phyloP scores from a whole-genome alignment of 2,888 invertebrate species.

The Plebejus anna region DNA sequence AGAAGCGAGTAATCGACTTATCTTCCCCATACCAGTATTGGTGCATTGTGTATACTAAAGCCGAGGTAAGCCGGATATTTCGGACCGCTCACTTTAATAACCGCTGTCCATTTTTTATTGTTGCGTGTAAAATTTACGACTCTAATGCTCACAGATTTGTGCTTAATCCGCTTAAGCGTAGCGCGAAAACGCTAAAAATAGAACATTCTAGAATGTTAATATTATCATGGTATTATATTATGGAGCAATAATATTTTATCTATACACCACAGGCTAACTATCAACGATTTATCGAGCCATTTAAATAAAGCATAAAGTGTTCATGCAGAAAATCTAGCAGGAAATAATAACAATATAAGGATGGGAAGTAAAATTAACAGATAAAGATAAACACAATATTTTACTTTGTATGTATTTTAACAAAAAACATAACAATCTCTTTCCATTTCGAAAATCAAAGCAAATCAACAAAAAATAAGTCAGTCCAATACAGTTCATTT shows the following conservation, averaged over 20 bases:
- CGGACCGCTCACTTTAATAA: conserved; percentile 19
- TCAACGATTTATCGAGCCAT: no score
- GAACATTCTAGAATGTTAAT: not conserved
- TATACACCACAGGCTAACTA: no score
- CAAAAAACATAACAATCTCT: not conserved
- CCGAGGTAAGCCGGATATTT: conserved; percentile 25
- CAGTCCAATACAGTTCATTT: not conserved
- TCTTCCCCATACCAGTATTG: conserved; percentile 15
- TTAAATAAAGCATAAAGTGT: no score
- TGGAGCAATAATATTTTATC: not conserved
- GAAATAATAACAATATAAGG: no score
- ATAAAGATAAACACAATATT: no score
- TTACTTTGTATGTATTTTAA: no score
- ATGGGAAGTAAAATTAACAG: no score
- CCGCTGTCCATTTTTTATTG: conserved; percentile 19
- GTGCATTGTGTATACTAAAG: conserved; percentile 22
- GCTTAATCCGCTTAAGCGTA: not conserved
- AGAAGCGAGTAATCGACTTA: conserved; percentile 24
- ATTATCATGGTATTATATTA: not conserved
- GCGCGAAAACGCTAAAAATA: not conserved
- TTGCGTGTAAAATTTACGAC: conserved; percentile 18
- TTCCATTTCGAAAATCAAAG: not conserved
- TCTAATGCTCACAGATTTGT: conserved; percentile 10
- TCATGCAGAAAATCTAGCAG: no score
- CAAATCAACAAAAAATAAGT: not conserved